phyloP scores from a whole-genome alignment of 2,888 invertebrate genomes.

The Cyclophora punctaria region DNA sequence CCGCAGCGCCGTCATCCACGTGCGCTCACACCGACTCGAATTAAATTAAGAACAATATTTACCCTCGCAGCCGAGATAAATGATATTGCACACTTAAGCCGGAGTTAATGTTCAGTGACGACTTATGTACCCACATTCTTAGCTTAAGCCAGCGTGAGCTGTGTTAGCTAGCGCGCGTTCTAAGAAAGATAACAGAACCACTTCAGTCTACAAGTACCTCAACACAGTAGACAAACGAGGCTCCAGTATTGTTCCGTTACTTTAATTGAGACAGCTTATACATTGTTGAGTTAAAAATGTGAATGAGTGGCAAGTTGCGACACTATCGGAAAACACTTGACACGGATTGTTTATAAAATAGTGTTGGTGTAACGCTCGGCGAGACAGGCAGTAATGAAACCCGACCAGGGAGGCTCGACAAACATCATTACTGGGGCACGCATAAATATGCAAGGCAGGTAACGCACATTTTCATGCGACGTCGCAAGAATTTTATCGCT shows the following conservation, averaged over 20 bases:
- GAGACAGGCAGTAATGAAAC: conserved; percentile 62
- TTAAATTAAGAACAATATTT: conserved; percentile 75
- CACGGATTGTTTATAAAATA: conserved; percentile 61
- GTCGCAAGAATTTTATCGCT: conserved; percentile 74
- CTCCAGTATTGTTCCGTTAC: conserved; percentile 31
- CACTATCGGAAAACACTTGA: conserved; percentile 57
- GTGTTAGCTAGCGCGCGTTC: conserved; percentile 13
- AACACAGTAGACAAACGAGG: conserved; percentile 36
- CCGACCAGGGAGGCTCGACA: conserved; percentile 55
- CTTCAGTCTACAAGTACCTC: conserved; percentile 35
- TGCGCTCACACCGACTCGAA: conserved; percentile 58
- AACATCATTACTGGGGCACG: conserved; percentile 71
- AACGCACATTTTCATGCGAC: conserved; percentile 75
- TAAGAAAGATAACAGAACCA: conserved; percentile 34
- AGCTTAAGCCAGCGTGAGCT: conserved; percentile 45
- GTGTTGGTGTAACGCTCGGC: conserved; percentile 40
- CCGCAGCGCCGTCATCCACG: conserved; percentile 49
- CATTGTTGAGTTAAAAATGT: conserved; percentile 44
- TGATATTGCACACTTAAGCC: conserved; percentile 67
- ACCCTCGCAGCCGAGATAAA: conserved; percentile 63
- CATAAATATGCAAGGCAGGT: conserved; percentile 76
- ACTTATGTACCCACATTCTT: conserved; percentile 63
- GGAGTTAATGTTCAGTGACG: conserved; percentile 60
- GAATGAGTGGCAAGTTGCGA: conserved; percentile 49
- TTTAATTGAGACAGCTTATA: conserved; percentile 51